Evolutionary conservation across 2,113 vertebrate genomes (phyloP), one percentile per base, ranked within the genome.

Genomic region (Panthera leo): DNA sequence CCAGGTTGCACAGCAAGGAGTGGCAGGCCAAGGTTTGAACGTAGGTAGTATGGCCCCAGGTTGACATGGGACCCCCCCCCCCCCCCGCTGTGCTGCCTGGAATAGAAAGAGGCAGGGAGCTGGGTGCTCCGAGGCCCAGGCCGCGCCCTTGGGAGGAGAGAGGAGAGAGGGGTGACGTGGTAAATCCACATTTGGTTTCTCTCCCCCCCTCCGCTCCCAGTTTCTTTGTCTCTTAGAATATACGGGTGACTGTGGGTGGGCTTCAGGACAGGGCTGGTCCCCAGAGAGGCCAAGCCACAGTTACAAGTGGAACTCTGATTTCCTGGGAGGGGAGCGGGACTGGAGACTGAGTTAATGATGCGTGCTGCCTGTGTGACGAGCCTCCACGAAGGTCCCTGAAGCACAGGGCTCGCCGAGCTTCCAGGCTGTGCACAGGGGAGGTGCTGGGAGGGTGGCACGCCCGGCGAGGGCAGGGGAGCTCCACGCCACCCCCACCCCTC

Each of bases 361-460:
- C 23, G 5, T 2, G 71, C 36, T 7, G n/a, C 29, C 73, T 48
- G 1, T 3, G 7, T 18, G 25, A 25, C 0, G 14, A 92, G 21
- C 5, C 21, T n/a, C 55, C 45, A 9, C 7, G 45, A 45, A 9
- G 45, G 45, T 45, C 45, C 45, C 45, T 0, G 45, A 45, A 45
- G 45, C 45, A 9, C 45, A 45, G 45, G 23, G 14, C 1, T n/a
- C 36, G 1, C 14, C 15, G 67, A 61, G 51, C 39, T 7, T n/a
- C 65, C 36, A 0, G 27, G n/a, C 29, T 16, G 27, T 5, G 9
- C 39, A 12, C n/a, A 23, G 45, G 27, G 27, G 25, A 48, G 75
- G 51, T 61, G 23, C 14, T 1, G 1, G 39, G 67, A 61, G 23
- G 82, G 7, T 29, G 53, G 18, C 0, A 0, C 0, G 2, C 18